Evolutionary conservation across 2,113 vertebrate species (phyloP).

Genomic region (Oenanthe melanoleuca): DNA sequence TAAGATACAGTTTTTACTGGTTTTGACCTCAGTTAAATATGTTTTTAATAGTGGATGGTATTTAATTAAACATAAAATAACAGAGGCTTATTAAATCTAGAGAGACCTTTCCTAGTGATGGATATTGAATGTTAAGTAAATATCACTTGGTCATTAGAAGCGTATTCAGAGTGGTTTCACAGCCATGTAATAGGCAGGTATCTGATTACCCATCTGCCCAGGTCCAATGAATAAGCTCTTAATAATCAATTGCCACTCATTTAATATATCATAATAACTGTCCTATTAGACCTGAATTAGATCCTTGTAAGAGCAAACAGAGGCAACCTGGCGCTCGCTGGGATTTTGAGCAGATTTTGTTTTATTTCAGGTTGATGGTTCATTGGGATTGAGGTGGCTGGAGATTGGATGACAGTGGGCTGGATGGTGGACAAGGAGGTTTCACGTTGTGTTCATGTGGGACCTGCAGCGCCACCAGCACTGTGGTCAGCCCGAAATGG

Average conservation of each 20-base stretch:
- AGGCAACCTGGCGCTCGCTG: background rate
- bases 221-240: slow-evolving; percentile 31
- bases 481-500: accelerated
- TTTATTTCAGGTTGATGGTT: background rate
- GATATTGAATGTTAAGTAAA: slow-evolving; percentile 65
- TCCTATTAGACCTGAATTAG: slow-evolving; percentile 48
- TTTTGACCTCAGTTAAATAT: slow-evolving; percentile 63
- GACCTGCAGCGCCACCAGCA: background rate
- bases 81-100: slow-evolving; percentile 65
- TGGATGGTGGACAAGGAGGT: background rate
- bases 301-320: slow-evolving; percentile 30
- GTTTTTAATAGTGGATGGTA: slow-evolving; percentile 67
- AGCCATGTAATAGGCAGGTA: slow-evolving; percentile 44
- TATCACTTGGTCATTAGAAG: slow-evolving; percentile 45
- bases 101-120: slow-evolving; percentile 39
- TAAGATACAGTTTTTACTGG: slow-evolving; percentile 65
- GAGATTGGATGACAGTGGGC: background rate
- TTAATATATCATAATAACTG: slow-evolving; percentile 25
- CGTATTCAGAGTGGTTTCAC: slow-evolving; percentile 55
- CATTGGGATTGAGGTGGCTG: background rate
- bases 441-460: accelerated
- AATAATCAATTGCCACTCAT: slow-evolving; percentile 59
- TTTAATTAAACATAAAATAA: slow-evolving; percentile 72
- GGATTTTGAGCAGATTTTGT: accelerated
- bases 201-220: slow-evolving; percentile 46